Conservation (phyloP, 2,797 vertebrate genomes). For the Aplochiton taeniatus region DNA sequence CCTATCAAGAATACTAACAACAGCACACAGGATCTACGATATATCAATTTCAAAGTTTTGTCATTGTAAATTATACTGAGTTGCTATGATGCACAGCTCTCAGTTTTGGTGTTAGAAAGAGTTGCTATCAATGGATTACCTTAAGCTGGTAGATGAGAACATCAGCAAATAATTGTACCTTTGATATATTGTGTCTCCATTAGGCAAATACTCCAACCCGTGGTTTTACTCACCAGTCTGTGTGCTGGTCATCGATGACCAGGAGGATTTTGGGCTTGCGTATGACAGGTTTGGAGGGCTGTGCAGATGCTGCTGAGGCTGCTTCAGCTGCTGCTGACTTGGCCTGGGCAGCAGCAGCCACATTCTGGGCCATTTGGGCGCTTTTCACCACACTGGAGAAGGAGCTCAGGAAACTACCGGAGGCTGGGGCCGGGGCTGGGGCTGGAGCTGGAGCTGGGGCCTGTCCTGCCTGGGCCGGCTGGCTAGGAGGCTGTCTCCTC, state of each 20-base stretch:
- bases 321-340: slow-evolving; percentile 62
- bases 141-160: no score
- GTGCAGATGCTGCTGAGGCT: slow-evolving; percentile 32
- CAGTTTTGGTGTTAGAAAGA: no score
- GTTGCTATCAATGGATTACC: no score
- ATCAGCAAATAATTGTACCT: no score
- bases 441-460: slow-evolving; percentile 56
- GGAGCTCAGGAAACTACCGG: slow-evolving; percentile 89
- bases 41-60: no score
- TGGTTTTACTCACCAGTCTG: slow-evolving; percentile 86
- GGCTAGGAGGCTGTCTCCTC: slow-evolving; percentile 77
- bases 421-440: slow-evolving; percentile 51
- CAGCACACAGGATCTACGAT: no score
- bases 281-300: slow-evolving; percentile 58
- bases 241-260: slow-evolving; percentile 89
- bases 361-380: slow-evolving; percentile 75
- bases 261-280: slow-evolving; percentile 90
- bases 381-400: slow-evolving; percentile 94
- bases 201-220: no score
- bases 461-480: slow-evolving; percentile 63
- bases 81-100: no score
- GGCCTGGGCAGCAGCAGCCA: slow-evolving; percentile 71
- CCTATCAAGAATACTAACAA: no score
- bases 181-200: no score
- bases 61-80: no score